Evolutionary conservation across 2,113 vertebrate genomes (phyloP).

Genomic region (Promerops cafer): DNA sequence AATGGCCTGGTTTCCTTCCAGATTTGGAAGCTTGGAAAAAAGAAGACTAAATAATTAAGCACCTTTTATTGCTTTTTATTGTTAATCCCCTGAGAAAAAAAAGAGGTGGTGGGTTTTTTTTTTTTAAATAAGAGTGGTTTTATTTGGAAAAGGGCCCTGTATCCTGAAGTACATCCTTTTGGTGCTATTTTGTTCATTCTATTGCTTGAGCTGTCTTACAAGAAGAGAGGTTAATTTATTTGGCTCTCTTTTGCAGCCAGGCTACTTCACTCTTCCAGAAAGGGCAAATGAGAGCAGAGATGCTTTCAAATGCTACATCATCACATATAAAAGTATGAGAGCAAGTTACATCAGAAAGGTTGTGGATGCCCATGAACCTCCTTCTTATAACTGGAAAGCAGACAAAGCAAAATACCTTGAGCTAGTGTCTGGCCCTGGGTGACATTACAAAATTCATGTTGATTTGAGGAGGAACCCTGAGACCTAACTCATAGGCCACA

Average conservation of each 20-base stretch:
- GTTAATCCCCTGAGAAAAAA: not conserved
- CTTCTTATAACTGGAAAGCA: not conserved
- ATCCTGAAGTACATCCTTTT: not conserved
- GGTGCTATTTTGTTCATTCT: not conserved
- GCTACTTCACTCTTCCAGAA: not conserved
- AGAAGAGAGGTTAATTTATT: not conserved
- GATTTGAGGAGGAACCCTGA: not conserved
- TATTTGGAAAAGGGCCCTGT: not conserved
- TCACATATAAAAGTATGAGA: not conserved
- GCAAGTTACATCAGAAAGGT: not conserved
- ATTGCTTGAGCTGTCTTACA: not conserved
- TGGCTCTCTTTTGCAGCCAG: not conserved
- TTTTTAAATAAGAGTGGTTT: not conserved
- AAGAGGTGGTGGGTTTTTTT: not conserved
- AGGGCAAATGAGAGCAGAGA: not conserved
- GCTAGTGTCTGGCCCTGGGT: not conserved
- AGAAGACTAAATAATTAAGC: not conserved
- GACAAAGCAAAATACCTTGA: not conserved
- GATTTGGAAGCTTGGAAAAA: not conserved
- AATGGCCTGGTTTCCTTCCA: not conserved
- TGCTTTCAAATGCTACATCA: not conserved
- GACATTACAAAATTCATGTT: not conserved
- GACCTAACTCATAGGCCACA: not conserved
- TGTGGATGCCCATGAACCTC: not conserved
- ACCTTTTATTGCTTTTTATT: slow-evolving; percentile 34